A percentile compares a stretch with the other conserved stretches of the same genome.
phyloP scores from a whole-genome alignment of 2,797 vertebrate species.

The Labeo calbasu region DNA sequence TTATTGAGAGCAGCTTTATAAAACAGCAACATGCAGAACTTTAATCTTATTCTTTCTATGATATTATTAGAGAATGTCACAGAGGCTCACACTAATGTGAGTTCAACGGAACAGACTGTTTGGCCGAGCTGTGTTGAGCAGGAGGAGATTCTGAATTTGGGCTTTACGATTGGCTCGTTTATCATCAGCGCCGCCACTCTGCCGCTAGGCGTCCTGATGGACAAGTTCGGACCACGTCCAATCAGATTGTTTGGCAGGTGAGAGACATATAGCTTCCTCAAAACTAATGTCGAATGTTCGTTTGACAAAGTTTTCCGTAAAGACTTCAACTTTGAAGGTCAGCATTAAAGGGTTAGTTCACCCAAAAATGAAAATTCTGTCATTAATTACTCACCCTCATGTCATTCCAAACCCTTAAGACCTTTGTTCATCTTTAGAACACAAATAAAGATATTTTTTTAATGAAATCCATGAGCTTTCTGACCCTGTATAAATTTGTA shows the following conservation, averaged over 20 bases:
- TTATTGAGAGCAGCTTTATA: neutral
- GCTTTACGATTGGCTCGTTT: conserved; percentile 89
- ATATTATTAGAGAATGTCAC: conserved; percentile 67
- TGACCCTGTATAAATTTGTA: too few species aligned
- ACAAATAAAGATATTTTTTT: too few species aligned
- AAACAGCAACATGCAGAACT: neutral
- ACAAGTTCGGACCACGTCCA: conserved; percentile 82
- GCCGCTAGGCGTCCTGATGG: conserved; percentile 80
- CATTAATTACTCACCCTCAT: too few species aligned
- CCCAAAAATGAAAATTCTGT: too few species aligned
- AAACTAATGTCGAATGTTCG: neutral
- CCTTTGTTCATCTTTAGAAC: too few species aligned
- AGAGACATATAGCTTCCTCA: conserved; percentile 38
- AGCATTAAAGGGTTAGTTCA: neutral
- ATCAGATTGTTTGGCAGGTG: conserved; percentile 86
- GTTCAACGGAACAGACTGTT: neutral
- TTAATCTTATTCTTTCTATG: neutral
- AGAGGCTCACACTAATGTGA: conserved; percentile 50
- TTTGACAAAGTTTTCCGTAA: neutral
- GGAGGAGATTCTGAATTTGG: conserved; percentile 85
- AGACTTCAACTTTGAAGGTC: neutral
- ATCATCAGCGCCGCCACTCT: conserved; percentile 85
- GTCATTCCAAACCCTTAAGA: too few species aligned
- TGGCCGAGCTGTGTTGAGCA: conserved; percentile 82
- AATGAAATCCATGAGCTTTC: too few species aligned